Evolutionary conservation across 2,113 vertebrate genomes (phyloP), one percentile per base, ranked within the genome.

Genomic region (Butorides virescens): DNA sequence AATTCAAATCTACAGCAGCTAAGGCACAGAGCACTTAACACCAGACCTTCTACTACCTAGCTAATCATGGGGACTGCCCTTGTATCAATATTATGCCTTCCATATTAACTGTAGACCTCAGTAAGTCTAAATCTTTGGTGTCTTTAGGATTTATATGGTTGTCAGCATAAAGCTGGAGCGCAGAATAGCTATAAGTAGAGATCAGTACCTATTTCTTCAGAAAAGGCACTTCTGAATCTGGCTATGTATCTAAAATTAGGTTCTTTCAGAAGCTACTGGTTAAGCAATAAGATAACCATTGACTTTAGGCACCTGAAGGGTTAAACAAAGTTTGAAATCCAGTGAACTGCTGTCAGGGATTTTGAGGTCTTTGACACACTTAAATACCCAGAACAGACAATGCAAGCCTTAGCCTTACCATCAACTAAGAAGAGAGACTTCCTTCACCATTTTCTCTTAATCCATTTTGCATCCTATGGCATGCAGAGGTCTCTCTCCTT

Each of bases 51-150:
- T 4, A 32, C 26, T 62, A 86, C 13, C 13, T 46, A 25, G 17
- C 5, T 66, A 70, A 46, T 55, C 22, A 30, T n/a, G 17, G 7
- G 1, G 6, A 50, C 26, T 21, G 15, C 10, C 5, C 13, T 88
- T 72, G 23, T 63, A 36, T 47, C 29, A 55, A 5, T 52, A 80
- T 73, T 76, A 72, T 47, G 22, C 30, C n/a, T 88, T 68, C 30
- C 25, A 34, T 82, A 72, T 37, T 59, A 76, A 42, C n/a, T 63
- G 22, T 34, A 85, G 37, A 39, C 13, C 15, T 49, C 47, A 50
- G 9, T 36, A 92, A 59, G 6, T 77, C 9, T 84, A 56, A 86
- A 56, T 0, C 0, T 39, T 74, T 46, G 11, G 4, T 4, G 4
- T 59, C 42, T 46, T 85, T 37, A 75, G n/a, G 56, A 75, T 90